A percentile compares a stretch with the other conserved stretches of the same genome.
phyloP scores from a whole-genome alignment of 2,113 vertebrate genomes.

The Xenopus laevis region DNA sequence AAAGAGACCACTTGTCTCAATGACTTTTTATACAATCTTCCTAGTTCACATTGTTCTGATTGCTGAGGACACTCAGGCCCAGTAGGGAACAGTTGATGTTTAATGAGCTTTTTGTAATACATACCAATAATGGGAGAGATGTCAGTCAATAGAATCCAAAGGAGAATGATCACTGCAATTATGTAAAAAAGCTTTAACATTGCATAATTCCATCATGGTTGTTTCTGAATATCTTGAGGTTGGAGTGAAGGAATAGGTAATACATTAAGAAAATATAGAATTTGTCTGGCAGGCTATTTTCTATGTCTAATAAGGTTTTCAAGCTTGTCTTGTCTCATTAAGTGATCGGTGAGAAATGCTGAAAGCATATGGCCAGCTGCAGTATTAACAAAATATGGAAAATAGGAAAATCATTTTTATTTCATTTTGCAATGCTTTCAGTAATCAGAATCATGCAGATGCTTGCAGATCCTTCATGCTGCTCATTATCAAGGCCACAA shows the following conservation, averaged over 20 bases:
- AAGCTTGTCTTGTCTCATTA: slow-evolving; percentile 42
- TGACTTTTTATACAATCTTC: too few relatives aligned
- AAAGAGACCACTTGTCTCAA: too few relatives aligned
- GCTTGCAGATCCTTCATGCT: slow-evolving; percentile 10
- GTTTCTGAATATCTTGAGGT: slow-evolving; percentile 28
- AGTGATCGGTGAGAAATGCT: slow-evolving; percentile 30
- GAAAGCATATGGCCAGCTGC: slow-evolving; percentile 34
- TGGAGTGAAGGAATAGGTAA: slow-evolving; percentile 18
- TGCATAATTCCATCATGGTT: slow-evolving; percentile 32
- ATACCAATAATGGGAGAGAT: slow-evolving; percentile 7
- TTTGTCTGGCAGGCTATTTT: slow-evolving; percentile 34
- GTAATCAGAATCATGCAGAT: slow-evolving; percentile 37
- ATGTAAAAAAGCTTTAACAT: slow-evolving; percentile 31
- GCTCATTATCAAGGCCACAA: slow-evolving; percentile 4
- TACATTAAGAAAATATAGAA: slow-evolving; percentile 35
- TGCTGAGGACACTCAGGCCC: too few relatives aligned
- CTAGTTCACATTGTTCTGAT: too few relatives aligned
- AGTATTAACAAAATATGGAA: slow-evolving; percentile 34
- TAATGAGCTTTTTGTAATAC: slow-evolving; percentile 20
- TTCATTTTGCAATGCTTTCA: slow-evolving; percentile 35
- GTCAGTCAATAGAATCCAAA: slow-evolving; percentile 28
- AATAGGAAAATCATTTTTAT: slow-evolving; percentile 39
- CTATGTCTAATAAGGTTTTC: slow-evolving; percentile 42
- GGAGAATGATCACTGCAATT: slow-evolving; percentile 27
- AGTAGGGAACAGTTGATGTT: too few relatives aligned